Evolutionary conservation across 1,140 invertebrate genomes (phyloP).

Genomic region (Bicyclus anynana): DNA sequence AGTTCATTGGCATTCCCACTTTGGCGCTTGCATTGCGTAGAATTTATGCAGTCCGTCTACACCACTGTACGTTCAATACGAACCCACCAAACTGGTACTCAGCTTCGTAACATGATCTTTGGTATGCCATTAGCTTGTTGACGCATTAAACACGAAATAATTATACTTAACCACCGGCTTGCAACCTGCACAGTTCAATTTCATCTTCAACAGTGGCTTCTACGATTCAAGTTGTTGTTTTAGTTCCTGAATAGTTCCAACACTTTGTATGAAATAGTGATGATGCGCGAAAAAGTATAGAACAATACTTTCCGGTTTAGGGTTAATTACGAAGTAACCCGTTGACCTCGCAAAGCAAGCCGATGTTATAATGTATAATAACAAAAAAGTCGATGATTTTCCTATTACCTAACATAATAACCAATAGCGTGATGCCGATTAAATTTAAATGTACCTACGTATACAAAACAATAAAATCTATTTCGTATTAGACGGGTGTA

Average conservation of each 20-base stretch:
- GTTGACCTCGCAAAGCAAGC: background rate
- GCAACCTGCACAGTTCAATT: slow-evolving; percentile 43
- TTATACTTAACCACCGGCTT: slow-evolving; percentile 51
- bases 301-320: background rate
- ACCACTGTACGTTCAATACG: slow-evolving; percentile 48
- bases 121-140: slow-evolving; percentile 70
- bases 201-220: slow-evolving; percentile 35
- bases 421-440: too few species aligned
- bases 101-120: slow-evolving; percentile 59
- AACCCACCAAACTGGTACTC: slow-evolving; percentile 58
- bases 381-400: background rate
- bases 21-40: slow-evolving; percentile 68
- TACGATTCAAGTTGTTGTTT: background rate
- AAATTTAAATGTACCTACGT: too few species aligned
- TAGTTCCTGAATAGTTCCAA: too few species aligned
- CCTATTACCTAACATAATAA: too few species aligned
- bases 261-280: too few species aligned
- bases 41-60: slow-evolving; percentile 63
- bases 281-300: background rate
- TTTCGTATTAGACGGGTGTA: too few species aligned
- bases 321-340: background rate
- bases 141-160: slow-evolving; percentile 67
- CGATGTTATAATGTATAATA: background rate
- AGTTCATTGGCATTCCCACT: slow-evolving; percentile 72
- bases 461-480: too few species aligned